These are phyloP conservation scores for Drosophila rubida DNA, from an alignment of 2,888 invertebrate genomes.

Conservation along the genomic window DNA sequence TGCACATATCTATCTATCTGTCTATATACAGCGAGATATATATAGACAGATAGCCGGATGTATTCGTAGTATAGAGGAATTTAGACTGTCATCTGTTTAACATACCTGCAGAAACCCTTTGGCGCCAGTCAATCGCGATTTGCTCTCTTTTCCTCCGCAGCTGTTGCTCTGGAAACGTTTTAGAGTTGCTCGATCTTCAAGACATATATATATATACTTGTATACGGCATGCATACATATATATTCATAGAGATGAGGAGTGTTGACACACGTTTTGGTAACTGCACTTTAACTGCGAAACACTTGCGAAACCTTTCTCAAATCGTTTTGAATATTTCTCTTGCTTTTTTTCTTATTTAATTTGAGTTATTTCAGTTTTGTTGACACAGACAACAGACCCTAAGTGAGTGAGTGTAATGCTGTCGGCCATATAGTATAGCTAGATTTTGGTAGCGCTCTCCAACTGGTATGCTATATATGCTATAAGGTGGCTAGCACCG, in stretches of 20 bases:
- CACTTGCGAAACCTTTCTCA: slow-evolving; percentile 55
- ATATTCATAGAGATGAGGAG: slow-evolving; percentile 7
- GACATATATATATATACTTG: slow-evolving; percentile 11
- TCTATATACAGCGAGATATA: neutral
- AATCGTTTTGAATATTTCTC: slow-evolving; percentile 1
- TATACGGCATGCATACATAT: slow-evolving; percentile 15
- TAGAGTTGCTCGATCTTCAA: slow-evolving; percentile 55
- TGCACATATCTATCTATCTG: slow-evolving; percentile 5
- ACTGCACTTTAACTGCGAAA: slow-evolving; percentile 61
- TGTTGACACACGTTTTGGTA: slow-evolving; percentile 49
- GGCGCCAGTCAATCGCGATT: slow-evolving; percentile 30
- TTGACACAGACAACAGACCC: slow-evolving; percentile 46
- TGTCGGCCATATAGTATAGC: slow-evolving; percentile 14
- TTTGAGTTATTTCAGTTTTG: slow-evolving; percentile 8
- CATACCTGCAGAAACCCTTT: slow-evolving; percentile 53
- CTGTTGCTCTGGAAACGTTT: slow-evolving; percentile 21
- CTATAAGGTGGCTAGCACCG: slow-evolving; percentile 49
- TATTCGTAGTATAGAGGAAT: slow-evolving; percentile 30
- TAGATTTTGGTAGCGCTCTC: slow-evolving; percentile 16
- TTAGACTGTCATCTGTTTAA: slow-evolving; percentile 46
- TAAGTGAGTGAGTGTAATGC: slow-evolving; percentile 15
- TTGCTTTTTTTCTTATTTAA: slow-evolving; percentile 12
- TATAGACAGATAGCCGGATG: slow-evolving; percentile 55
- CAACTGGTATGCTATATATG: slow-evolving; percentile 5
- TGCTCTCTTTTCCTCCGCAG: neutral